Percentiles rank a stretch among this genome's conserved stretches.
Evolutionary conservation across 2,888 invertebrate genomes (phyloP).

Genomic region (Tipula confusa): DNA sequence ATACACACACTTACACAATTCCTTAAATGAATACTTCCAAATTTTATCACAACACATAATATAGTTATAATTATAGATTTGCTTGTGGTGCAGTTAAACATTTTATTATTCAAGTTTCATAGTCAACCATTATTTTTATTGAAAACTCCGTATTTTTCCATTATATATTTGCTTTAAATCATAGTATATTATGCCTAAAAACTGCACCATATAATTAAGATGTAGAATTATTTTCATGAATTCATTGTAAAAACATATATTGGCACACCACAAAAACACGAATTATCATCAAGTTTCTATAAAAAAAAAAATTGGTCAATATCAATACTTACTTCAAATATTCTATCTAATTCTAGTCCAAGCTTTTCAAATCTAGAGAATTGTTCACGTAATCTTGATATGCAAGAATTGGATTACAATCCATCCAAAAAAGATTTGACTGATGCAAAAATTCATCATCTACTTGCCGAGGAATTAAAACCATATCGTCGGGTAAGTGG

Average conservation of each 20-base stretch:
- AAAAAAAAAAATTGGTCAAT: neutral
- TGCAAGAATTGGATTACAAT: conserved; percentile 89
- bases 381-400: conserved; percentile 85
- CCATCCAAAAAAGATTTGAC: conserved; percentile 88
- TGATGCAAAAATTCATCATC: conserved; percentile 90
- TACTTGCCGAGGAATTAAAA: conserved; percentile 83
- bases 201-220: neutral
- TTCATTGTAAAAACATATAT: neutral
- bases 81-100: neutral
- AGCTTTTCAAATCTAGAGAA: conserved; percentile 81
- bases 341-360: conserved; percentile 53
- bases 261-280: neutral
- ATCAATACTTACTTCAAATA: neutral
- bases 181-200: neutral
- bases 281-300: neutral
- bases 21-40: neutral
- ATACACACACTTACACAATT: neutral
- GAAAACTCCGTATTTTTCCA: neutral
- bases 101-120: neutral
- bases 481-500: conserved; percentile 77
- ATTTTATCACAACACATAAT: neutral
- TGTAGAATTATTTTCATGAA: neutral
- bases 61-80: neutral
- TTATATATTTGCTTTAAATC: neutral
- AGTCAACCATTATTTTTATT: neutral